phyloP scores from a whole-genome alignment of 2,113 vertebrate genomes.

The Elachura formosa region DNA sequence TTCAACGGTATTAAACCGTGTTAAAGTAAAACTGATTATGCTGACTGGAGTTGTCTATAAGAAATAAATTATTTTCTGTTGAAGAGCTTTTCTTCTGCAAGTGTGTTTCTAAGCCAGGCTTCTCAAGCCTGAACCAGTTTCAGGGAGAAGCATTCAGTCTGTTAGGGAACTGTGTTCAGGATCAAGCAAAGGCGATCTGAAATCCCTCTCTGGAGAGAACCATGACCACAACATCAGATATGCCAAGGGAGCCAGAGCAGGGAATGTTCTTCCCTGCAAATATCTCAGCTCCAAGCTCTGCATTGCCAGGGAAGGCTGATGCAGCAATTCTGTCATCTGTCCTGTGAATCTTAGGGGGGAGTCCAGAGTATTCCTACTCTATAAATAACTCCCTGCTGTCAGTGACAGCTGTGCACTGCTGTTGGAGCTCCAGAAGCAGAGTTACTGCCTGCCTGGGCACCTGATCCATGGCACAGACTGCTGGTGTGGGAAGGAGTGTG shows the following conservation, averaged over 20 bases:
- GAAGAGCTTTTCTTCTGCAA: neutral
- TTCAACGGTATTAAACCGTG: too few species aligned
- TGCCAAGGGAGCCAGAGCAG: neutral
- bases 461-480: neutral
- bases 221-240: neutral
- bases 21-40: conserved; percentile 61
- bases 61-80: conserved; percentile 74
- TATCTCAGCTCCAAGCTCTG: neutral
- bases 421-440: neutral
- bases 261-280: neutral
- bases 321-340: neutral
- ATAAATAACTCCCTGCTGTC: neutral
- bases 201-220: neutral
- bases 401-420: neutral
- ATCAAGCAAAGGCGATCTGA: neutral
- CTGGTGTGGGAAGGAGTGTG: neutral
- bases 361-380: neutral
- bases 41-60: conserved; percentile 58
- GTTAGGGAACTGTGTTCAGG: neutral
- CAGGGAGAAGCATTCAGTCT: accelerated
- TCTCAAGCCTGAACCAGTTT: accelerated
- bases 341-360: neutral
- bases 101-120: neutral
- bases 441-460: neutral
- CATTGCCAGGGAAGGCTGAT: neutral